Evolutionary conservation across 2,888 invertebrate genomes (phyloP).

Genomic region (Gastracanthus pulcherrimus): DNA sequence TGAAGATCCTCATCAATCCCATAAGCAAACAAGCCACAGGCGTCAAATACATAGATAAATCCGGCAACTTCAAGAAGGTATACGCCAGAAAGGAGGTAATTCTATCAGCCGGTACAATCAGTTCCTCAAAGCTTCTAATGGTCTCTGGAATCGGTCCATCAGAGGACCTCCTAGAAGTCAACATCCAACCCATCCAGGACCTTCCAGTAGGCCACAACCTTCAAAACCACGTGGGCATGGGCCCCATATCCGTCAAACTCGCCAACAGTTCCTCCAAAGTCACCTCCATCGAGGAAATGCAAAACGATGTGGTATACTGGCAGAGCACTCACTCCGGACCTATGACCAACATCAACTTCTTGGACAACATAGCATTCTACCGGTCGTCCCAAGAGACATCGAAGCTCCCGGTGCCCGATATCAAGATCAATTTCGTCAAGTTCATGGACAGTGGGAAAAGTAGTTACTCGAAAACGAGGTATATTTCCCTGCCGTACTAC

Average conservation of each 20-base stretch:
- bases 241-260: neutral
- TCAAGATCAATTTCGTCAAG: neutral
- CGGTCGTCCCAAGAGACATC: neutral
- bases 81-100: conserved; percentile 78
- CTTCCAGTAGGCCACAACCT: conserved; percentile 78
- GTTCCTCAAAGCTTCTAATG: conserved; percentile 79
- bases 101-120: conserved; percentile 78
- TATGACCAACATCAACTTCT: neutral
- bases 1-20: conserved; percentile 78
- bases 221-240: conserved; percentile 76
- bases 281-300: neutral
- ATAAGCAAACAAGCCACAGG: conserved; percentile 75
- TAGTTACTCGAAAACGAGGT: neutral
- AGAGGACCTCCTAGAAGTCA: conserved; percentile 70
- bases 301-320: neutral
- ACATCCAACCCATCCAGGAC: conserved; percentile 75
- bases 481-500: neutral
- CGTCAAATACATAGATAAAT: conserved; percentile 75
- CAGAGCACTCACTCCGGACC: neutral
- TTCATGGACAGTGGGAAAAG: neutral
- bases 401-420: neutral
- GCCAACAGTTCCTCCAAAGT: neutral
- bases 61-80: conserved; percentile 70
- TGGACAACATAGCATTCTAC: neutral
- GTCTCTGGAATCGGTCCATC: conserved; percentile 79